Conservation (phyloP, 2,113 vertebrate species). For the Antigone vipio region DNA sequence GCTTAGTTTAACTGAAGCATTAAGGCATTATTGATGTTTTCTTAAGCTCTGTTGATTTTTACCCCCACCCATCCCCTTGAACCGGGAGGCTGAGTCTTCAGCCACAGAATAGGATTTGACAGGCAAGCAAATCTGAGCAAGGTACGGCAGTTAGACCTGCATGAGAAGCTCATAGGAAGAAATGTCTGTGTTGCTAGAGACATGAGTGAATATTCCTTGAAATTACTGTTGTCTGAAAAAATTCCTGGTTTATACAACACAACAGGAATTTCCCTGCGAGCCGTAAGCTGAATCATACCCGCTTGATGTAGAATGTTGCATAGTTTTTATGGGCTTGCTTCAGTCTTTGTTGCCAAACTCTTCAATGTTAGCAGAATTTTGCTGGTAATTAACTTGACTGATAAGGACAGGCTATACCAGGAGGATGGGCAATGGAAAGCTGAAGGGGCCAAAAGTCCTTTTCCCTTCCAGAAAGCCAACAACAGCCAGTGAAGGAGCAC, state of each 20-base stretch:
- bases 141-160: not conserved
- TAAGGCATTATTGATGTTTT: not conserved
- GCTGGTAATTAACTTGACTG: not conserved
- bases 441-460: not conserved
- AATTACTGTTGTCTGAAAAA: not conserved
- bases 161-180: not conserved
- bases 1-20: not conserved
- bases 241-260: not conserved
- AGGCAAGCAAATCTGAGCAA: not conserved
- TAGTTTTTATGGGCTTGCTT: not conserved
- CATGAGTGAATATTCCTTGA: not conserved
- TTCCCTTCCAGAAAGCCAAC: not conserved
- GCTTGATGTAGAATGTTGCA: accelerated
- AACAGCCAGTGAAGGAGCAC: not conserved
- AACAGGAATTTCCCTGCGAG: not conserved
- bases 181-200: not conserved
- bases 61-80: not conserved
- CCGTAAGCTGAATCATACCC: not conserved
- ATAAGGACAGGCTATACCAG: not conserved
- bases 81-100: not conserved
- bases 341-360: not conserved
- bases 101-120: not conserved
- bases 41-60: not conserved
- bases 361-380: not conserved
- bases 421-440: accelerated